Evolutionary conservation across 2,113 vertebrate species (phyloP).

Genomic region (Scopus umbretta): DNA sequence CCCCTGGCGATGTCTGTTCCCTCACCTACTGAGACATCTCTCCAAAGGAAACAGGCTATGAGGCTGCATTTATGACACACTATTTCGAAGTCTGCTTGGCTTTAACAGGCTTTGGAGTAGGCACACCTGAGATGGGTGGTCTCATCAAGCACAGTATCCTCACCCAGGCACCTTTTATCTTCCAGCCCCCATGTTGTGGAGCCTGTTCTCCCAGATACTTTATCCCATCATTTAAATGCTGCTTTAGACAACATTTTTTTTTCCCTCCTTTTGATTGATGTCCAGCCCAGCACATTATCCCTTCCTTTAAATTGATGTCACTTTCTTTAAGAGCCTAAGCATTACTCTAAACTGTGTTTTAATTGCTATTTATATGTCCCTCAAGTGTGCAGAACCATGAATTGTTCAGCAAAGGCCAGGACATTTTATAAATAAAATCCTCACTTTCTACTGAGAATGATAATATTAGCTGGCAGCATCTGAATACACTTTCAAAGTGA

Average conservation of each 20-base stretch:
- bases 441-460: slow-evolving; percentile 3
- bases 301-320: slow-evolving; percentile 36
- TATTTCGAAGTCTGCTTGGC: not conserved
- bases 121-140: not conserved
- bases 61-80: not conserved
- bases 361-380: slow-evolving; percentile 55
- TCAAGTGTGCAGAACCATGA: slow-evolving; percentile 23
- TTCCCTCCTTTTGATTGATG: not conserved
- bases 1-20: not conserved
- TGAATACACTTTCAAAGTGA: slow-evolving; percentile 5
- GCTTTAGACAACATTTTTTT: slow-evolving; percentile 11
- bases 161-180: not conserved
- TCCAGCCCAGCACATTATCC: slow-evolving; percentile 5
- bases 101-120: not conserved
- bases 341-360: slow-evolving; percentile 45
- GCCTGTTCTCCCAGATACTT: not conserved
- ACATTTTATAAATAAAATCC: slow-evolving; percentile 53
- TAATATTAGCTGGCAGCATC: slow-evolving; percentile 43
- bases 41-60: not conserved
- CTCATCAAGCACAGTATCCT: not conserved
- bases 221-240: not conserved
- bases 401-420: slow-evolving; percentile 23
- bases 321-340: slow-evolving; percentile 40
- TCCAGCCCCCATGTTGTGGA: not conserved
- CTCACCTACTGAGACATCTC: not conserved